Base-by-base conservation (phyloP, 2,113 vertebrate genomes). In the Mungos mungo region DNA sequence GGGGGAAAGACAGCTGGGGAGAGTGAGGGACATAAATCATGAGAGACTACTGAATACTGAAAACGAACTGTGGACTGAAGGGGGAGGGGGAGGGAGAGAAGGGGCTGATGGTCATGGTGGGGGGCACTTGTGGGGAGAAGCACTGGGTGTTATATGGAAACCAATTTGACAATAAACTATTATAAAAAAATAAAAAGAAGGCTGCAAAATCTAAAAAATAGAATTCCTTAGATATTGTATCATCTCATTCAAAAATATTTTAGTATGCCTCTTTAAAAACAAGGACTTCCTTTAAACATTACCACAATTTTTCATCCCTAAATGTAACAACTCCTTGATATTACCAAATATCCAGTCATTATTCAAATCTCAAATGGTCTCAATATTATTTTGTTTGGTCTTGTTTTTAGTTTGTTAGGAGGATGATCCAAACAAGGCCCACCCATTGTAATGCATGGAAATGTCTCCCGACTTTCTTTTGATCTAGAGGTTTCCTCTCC, bases 321-420 rank as follows among this genome's bases (percentile, higher is more conserved):
- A 65, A 82, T 19, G 1, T 66, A 84, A 35, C 35, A 88, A 57
- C 21, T 92, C 27, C 6, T 45, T 86, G 88, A 45, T 50, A 88
- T 63, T 52, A 92, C 54, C 33, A 94, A 27, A 18, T 87, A 86
- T 33, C 45, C 33, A 88, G 77, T 81, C 23, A 94, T 33, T 92
- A 45, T 7, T 93, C 29, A 72, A 60, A 92, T 96, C 86, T 77
- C 35, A 89, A 88, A 76, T 19, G 54, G 45, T 52, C 23, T 45
- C 29, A 38, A 63, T 47, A 74, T 79, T 52, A 38, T 79, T 94
- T 45, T 71, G 50, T 89, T 50, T 74, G 38, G 38, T 89, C 35
- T 74, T 63, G n/a, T 29, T 74, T 97, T 45, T 84, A 41, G 21
- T 80, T 97, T 93, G 33, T 93, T 63, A 69, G 29, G 89, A 33